phyloP scores from a whole-genome alignment of 1,140 invertebrate species.

The Ostrea denselamellosa region DNA sequence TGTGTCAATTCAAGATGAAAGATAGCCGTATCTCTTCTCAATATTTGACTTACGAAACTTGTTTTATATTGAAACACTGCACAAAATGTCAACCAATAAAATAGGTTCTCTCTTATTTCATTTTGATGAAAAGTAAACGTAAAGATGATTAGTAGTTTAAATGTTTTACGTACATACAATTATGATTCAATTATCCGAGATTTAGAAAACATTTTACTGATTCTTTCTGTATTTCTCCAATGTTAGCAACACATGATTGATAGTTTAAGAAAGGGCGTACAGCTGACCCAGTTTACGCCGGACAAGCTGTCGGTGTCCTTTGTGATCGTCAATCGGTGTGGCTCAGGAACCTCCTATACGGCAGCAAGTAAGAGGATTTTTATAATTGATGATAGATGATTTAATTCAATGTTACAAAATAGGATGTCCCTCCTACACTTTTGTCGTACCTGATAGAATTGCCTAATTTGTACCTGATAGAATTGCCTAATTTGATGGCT shows the following conservation, averaged over 20 bases:
- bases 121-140: no score
- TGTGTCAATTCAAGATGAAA: background rate
- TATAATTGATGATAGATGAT: no score
- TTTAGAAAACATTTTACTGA: no score
- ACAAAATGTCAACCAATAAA: background rate
- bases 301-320: background rate
- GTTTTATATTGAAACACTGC: background rate
- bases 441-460: no score
- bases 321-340: slow-evolving; percentile 5
- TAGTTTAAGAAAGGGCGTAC: background rate
- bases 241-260: slow-evolving; percentile 24
- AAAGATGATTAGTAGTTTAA: no score
- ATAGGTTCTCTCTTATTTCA: no score
- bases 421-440: no score
- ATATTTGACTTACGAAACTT: background rate
- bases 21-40: background rate
- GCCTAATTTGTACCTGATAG: no score
- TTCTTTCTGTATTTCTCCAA: background rate
- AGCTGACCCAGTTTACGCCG: background rate
- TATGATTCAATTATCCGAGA: no score
- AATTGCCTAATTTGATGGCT: no score
- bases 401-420: no score
- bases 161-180: no score
- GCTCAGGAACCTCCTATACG: background rate
- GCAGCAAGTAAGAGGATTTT: slow-evolving; percentile 4